Evolutionary conservation across 1,140 invertebrate species (phyloP), one percentile per base, ranked within the genome.

Genomic region (Saccostrea cuccullata): DNA sequence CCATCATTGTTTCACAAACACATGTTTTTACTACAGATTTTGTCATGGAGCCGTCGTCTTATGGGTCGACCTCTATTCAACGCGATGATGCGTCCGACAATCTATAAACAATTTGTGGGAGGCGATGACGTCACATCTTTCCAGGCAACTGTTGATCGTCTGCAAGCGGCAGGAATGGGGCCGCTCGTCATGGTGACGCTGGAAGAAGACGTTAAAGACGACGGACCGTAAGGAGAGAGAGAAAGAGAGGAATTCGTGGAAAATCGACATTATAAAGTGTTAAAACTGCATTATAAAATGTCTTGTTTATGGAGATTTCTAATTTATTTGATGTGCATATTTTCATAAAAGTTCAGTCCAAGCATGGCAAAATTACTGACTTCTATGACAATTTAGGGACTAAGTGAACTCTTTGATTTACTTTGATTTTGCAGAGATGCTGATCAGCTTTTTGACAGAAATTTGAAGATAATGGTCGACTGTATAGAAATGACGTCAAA

Each of bases 181-280:
- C 98, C 98, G 15, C 96, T 97, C 73, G 93, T 96, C 26, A 99
- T 99, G 6, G 99, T 99, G 95, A 98, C 98, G 2, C 99, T 99
- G 94, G 96, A 99, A 55, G 99, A 99, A 95, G 99, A 99, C 95
- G 99, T 98, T 83, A 98, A 98, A 13, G 99, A 99, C 95, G 98
- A 99, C 94, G 99, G 99, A 94, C 96, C 99, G 85, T 87, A 88
- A n/a, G 84, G 55, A 36, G 97, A 98, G 92, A n/a, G n/a, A n/a
- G 98, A 98, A 4, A 97, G 97, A 94, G 97, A 98, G 94, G n/a
- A n/a, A 96, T 97, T 47, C 9, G 5, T 47, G 1, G 47, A 47
- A 47, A 47, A n/a, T n/a, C n/a, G n/a, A n/a, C n/a, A n/a, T n/a
- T n/a, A n/a, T n/a, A n/a, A n/a, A n/a, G n/a, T n/a, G n/a, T n/a